Conservation (phyloP, 1,140 invertebrate genomes). For the Nymphalis io region DNA sequence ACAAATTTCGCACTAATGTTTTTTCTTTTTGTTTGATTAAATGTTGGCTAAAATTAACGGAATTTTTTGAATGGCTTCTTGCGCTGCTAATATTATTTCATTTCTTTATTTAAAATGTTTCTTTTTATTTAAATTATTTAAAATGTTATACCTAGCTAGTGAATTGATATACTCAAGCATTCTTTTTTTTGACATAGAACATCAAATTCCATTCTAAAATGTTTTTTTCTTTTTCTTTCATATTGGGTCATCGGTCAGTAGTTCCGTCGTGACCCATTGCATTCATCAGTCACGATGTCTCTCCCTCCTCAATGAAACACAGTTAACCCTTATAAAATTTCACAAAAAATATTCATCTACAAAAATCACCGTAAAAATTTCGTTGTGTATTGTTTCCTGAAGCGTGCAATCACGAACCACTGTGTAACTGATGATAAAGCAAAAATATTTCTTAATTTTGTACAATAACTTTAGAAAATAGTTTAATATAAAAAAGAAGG, state of each 20-base stretch:
- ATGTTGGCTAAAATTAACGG: too few species aligned
- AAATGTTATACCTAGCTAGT: too few species aligned
- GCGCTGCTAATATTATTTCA: too few species aligned
- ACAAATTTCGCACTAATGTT: too few species aligned
- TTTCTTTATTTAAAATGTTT: too few species aligned
- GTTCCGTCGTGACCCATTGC: conserved; percentile 59
- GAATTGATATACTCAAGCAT: too few species aligned
- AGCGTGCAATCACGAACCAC: conserved; percentile 64
- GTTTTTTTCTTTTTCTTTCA: too few species aligned
- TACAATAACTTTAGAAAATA: conserved; percentile 5
- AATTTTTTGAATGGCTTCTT: too few species aligned
- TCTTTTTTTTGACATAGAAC: too few species aligned
- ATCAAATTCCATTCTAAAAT: too few species aligned
- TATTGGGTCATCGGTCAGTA: conserved; percentile 39
- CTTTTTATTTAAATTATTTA: too few species aligned
- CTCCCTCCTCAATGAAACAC: conserved; percentile 50
- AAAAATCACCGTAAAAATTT: conserved; percentile 12
- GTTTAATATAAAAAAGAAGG: neutral
- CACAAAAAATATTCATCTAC: conserved; percentile 42
- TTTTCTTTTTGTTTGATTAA: too few species aligned
- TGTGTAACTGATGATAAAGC: conserved; percentile 1
- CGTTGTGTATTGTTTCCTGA: conserved; percentile 42
- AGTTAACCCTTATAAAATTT: conserved; percentile 42
- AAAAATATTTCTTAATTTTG: neutral
- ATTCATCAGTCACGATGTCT: conserved; percentile 49